Conservation (phyloP, 2,113 vertebrate genomes). For the Maylandia zebra region DNA sequence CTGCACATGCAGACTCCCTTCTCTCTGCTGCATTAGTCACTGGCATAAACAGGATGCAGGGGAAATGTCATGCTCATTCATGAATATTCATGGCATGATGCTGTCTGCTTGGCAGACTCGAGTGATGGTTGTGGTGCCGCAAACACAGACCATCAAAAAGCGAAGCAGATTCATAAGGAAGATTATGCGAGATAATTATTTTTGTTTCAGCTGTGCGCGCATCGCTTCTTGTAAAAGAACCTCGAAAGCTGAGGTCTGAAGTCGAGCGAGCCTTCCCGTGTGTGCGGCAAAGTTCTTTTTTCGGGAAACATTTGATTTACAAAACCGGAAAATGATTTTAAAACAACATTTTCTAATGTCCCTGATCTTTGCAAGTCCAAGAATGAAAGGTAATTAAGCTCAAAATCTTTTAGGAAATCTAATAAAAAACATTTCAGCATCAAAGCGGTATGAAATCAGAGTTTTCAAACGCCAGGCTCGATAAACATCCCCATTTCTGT, state of each 20-base stretch:
- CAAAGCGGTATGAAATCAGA: background rate
- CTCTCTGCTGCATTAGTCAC: conserved; percentile 57
- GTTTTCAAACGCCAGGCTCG: background rate
- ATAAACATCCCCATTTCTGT: background rate
- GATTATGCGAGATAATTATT: conserved; percentile 19
- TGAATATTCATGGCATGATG: conserved; percentile 69
- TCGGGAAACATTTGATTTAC: background rate
- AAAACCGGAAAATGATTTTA: background rate
- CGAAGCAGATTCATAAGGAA: conserved; percentile 27
- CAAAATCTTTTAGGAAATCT: background rate
- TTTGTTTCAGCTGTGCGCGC: conserved; percentile 14
- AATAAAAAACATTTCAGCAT: background rate
- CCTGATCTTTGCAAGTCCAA: background rate
- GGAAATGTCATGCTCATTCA: conserved; percentile 63
- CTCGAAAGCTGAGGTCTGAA: background rate
- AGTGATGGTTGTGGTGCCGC: conserved; percentile 41
- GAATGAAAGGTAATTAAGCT: background rate
- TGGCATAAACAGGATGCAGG: conserved; percentile 63
- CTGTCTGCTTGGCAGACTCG: conserved; percentile 54
- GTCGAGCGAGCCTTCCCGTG: background rate
- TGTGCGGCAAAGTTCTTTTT: background rate
- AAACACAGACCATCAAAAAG: conserved; percentile 32
- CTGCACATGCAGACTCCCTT: conserved; percentile 26
- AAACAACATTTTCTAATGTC: background rate
- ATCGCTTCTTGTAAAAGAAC: background rate